Base-by-base conservation (phyloP, 2,797 vertebrate species). In the Chelon auratus region DNA sequence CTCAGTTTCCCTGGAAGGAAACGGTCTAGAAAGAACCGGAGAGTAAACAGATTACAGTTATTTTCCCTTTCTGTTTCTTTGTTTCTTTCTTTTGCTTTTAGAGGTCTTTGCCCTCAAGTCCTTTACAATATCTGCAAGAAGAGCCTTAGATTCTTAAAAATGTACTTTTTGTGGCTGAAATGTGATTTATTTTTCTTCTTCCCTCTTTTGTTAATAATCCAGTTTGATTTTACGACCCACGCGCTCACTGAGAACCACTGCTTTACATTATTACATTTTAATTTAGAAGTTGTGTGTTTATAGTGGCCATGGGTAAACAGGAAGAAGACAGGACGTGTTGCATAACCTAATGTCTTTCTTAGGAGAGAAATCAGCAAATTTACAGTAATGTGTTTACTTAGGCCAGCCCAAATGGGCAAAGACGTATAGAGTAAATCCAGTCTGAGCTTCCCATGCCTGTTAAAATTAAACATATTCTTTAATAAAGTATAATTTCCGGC, bases 1-100 rank as follows among this genome's bases (percentile, higher is more conserved):
- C 73, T 91, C 62, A 68, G 62, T 76, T 83, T 87, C 87, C 81
- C 72, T 81, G 75, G 65, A 90, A 82, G 87, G 86, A 89, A 84
- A 80, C 70, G 24, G 62, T 18, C 40, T 36, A 37, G 56, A 59
- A 74, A 72, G 74, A 79, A 65, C 52, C 33, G 12, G 52, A 77
- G 73, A 70, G 71, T 86, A 89, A 89, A 90, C 75, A 77, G 52
- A 55, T 59, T 57, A 52, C 52, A 43, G 67, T 37, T 40, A 40
- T 40, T 75, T 39, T 75, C 14, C 62, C 36, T 63, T 67, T 75
- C 33, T 80, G 15, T 81, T 71, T 54, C 12, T 62, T 36, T 18
- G 30, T 8, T 43, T 18, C 55, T 65, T 50, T 78, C 20, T 33
- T 33, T 5, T 33, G 30, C 30, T 33, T 33, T 5, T 33, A 33